Evolutionary conservation across 2,113 vertebrate genomes (phyloP), one percentile per base, ranked within the genome.

Genomic region (Alouatta palliata): DNA sequence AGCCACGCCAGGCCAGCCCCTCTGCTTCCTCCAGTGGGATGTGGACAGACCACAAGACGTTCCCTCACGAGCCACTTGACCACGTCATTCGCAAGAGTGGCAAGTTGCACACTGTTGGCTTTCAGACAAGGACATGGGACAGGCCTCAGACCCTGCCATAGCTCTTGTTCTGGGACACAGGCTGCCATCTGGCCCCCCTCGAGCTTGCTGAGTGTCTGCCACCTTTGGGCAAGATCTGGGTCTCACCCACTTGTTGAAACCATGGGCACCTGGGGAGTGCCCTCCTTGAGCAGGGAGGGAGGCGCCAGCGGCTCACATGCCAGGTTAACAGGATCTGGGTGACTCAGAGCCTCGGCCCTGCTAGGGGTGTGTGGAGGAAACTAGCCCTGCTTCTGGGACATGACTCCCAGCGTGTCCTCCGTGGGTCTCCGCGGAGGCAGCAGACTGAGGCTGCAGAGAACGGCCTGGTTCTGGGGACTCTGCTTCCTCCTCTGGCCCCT

Each of bases 211-310:
- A 71, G 68, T 1, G 5, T 13, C 47, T 25, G 43, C 20, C 2
- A 1, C 32, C 82, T 12, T 19, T 0, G 6, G 52, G 21, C 40
- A 35, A 52, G 66, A 8, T 8, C 40, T 30, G 0, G 3, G 10
- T 23, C 76, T 71, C 9, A 5, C 27, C 47, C 43, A 1, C 4
- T 56, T 21, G 8, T 10, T 84, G 80, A 16, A 9, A 13, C 2
- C 17, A 85, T 47, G 64, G 80, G 56, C 52, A 30, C 4, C 2
- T 40, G 0, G 4, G 86, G 52, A 11, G 2, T 8, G 58, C 1
- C 1, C 17, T 25, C 76, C 43, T 16, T 2, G 9, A 37, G 17
- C 0, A 0, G 37, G 40, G 30, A 19, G 3, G 43, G 40, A 32
- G 30, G 45, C 10, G 0, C 35, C 61, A 21, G 49, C 0, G 23